Evolutionary conservation across 2,797 vertebrate genomes (phyloP), one percentile per base, ranked within the genome.

Genomic region (Cichlasoma orientale): DNA sequence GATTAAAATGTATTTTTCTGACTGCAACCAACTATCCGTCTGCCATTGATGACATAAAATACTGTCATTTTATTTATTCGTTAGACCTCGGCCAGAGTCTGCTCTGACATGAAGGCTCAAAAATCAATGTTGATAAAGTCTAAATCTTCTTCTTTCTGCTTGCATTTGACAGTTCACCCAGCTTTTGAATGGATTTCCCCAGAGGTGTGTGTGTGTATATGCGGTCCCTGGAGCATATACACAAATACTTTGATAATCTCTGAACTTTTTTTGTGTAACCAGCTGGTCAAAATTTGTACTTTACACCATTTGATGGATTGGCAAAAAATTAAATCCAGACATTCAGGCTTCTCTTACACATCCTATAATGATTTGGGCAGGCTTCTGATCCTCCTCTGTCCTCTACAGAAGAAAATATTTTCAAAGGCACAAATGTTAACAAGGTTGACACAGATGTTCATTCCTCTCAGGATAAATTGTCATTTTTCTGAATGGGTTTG

Each of bases 1-100:
- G 25, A 68, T 86, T 58, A 36, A 68, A 70, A 19, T 57, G 44
- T 1, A 56, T 59, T 83, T 74, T 85, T 53, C 55, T n/a, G 54
- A 59, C 56, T 50, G 63, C n/a, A 3, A 4, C 33, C 58, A 59
- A 14, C 19, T 59, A 36, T 50, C 2, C 10, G 50, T 68, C 27
- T 68, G 47, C 16, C 25, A 50, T 25, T 50, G 44, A 29, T 29
- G 3, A 27, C 63, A 50, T 27, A 52, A 50, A 68, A 19, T 68
- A 47, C 19, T 68, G 41, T 68, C 11, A n/a, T 68, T 31, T 52
- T 52, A 50, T 52, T 68, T 52, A 52, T 50, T 68, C 1, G 4
- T 52, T 29, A 27, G 29, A 68, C 13, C 50, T 68, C 25, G 27
- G 16, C 10, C 44, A 50, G 25, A 9, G 41, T 52, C 11, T 50